phyloP scores from a whole-genome alignment of 2,113 vertebrate genomes.

The Acanthochromis polyacanthus region DNA sequence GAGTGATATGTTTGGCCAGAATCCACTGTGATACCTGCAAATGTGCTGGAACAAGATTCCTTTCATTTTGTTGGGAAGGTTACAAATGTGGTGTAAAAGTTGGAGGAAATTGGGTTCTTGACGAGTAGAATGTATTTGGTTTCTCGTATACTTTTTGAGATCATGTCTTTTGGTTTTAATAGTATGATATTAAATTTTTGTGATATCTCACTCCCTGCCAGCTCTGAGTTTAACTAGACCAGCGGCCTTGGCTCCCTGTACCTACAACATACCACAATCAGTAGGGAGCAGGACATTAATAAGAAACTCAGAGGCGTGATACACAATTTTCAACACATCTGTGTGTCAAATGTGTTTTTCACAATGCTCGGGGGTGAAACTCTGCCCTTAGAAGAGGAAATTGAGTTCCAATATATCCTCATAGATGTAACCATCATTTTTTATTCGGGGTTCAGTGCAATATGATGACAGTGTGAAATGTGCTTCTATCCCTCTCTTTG shows the following conservation, averaged over 20 bases:
- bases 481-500: constrained; percentile 37
- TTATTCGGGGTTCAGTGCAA: neutral
- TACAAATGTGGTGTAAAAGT: constrained; percentile 72
- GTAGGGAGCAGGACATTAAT: constrained; percentile 28
- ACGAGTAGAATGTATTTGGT: constrained; percentile 59
- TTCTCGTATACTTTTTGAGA: constrained; percentile 66
- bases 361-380: constrained; percentile 1
- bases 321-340: constrained; percentile 35
- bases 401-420: constrained; percentile 15
- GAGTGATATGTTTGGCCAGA: constrained; percentile 57
- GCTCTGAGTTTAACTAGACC: constrained; percentile 63
- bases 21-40: constrained; percentile 40
- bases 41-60: constrained; percentile 60
- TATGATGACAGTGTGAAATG: neutral
- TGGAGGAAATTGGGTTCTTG: constrained; percentile 46
- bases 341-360: constrained; percentile 23
- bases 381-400: constrained; percentile 21
- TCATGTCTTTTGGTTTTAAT: constrained; percentile 72
- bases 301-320: constrained; percentile 46
- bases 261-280: constrained; percentile 43
- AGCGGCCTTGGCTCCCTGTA: constrained; percentile 44
- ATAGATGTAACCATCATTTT: neutral
- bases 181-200: constrained; percentile 63
- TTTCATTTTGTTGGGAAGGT: constrained; percentile 57
- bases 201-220: constrained; percentile 62